phyloP scores from a whole-genome alignment of 2,797 vertebrate genomes.

The Molothrus aeneus region DNA sequence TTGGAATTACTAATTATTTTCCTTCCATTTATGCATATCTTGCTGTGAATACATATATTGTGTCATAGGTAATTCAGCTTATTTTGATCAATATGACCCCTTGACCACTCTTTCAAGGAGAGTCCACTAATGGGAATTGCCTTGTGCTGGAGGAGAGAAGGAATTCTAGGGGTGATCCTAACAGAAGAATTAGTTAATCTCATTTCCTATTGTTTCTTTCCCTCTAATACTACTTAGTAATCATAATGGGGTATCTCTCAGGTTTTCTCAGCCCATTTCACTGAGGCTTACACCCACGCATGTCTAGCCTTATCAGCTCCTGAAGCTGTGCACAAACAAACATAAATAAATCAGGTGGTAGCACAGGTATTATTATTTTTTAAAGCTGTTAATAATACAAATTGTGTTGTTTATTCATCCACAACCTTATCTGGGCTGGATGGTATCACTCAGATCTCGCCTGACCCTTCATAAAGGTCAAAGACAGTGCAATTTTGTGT shows the following conservation, averaged over 20 bases:
- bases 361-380: not conserved
- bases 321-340: not conserved
- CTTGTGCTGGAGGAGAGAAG: not conserved
- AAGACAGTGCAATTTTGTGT: not conserved
- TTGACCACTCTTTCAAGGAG: not conserved
- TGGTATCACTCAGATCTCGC: not conserved
- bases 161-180: not conserved
- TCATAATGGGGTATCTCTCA: not conserved
- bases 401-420: not conserved
- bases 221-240: not conserved
- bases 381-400: not conserved
- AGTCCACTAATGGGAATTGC: not conserved
- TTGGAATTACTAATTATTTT: constrained; percentile 75
- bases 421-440: not conserved
- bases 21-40: constrained; percentile 41
- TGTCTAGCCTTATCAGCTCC: not conserved
- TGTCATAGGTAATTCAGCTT: constrained; percentile 10
- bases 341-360: not conserved
- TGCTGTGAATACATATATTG: constrained; percentile 33
- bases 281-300: not conserved
- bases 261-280: not conserved
- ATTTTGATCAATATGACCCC: constrained; percentile 25
- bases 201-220: not conserved
- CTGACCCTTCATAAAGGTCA: not conserved
- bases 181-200: not conserved